phyloP scores from a whole-genome alignment of 1,140 invertebrate genomes.

The Geopemphigus sp. region DNA sequence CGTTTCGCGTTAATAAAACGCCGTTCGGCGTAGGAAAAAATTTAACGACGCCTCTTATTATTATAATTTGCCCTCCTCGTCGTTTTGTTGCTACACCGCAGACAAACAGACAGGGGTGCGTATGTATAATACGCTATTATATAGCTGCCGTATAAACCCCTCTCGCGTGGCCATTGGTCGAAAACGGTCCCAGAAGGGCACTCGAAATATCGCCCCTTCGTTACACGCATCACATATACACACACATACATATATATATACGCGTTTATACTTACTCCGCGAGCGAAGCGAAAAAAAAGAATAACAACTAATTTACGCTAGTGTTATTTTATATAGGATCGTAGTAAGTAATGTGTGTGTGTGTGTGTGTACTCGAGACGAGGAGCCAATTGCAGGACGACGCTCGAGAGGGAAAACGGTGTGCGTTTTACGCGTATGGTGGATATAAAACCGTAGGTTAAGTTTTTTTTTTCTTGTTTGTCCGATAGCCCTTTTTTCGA shows the following conservation, averaged over 20 bases:
- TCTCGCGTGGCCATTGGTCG: slow-evolving; percentile 18
- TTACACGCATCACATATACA: background rate
- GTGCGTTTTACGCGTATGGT: too few species aligned
- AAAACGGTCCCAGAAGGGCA: slow-evolving; percentile 42
- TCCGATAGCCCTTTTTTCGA: background rate
- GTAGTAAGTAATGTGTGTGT: slow-evolving; percentile 19
- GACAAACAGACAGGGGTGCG: too few species aligned
- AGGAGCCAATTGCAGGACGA: slow-evolving; percentile 21
- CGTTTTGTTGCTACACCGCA: too few species aligned
- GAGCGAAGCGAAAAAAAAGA: slow-evolving; percentile 8
- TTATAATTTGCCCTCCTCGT: slow-evolving; percentile 40
- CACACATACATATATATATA: background rate
- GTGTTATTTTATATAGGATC: slow-evolving; percentile 39
- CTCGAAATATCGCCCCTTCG: slow-evolving; percentile 24
- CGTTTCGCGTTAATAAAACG: slow-evolving; percentile 48
- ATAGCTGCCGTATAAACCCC: too few species aligned
- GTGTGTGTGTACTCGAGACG: background rate
- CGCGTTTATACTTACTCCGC: background rate
- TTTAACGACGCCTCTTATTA: slow-evolving; percentile 48
- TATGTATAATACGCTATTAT: background rate
- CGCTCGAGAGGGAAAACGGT: background rate
- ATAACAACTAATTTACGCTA: slow-evolving; percentile 48
- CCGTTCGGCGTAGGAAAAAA: slow-evolving; percentile 11
- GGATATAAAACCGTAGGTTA: background rate
- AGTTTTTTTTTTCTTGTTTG: background rate